A percentile compares a stretch with the other conserved stretches of the same genome.
Conservation (phyloP, 2,888 invertebrate species). For the Drosophila infuscata region DNA sequence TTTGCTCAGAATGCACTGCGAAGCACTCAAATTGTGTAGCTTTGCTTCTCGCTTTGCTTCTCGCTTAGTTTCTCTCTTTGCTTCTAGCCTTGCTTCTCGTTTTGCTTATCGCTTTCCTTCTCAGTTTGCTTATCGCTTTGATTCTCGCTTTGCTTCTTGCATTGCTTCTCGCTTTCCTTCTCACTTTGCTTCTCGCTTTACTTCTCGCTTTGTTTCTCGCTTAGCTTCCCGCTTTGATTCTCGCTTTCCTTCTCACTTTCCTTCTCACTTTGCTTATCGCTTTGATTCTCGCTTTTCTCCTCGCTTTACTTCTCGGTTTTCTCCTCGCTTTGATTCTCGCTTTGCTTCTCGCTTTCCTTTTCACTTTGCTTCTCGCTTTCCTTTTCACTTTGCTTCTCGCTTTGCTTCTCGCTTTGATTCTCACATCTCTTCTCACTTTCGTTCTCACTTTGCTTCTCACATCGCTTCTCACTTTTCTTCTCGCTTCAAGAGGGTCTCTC, state of each 20-base stretch:
- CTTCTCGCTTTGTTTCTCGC: too few species aligned
- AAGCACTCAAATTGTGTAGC: neutral
- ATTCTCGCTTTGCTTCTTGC: too few species aligned
- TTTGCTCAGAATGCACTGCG: neutral
- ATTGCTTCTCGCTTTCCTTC: neutral
- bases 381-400: too few species aligned
- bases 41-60: neutral
- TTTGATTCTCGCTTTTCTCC: too few species aligned
- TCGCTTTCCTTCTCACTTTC: too few species aligned
- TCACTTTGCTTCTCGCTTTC: too few species aligned
- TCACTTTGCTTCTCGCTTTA: neutral
- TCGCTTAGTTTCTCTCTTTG: accelerated
- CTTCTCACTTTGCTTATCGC: too few species aligned
- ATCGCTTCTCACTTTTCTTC: neutral
- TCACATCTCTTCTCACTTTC: too few species aligned
- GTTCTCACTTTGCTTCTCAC: neutral
- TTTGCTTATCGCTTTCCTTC: neutral
- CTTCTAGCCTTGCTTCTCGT: neutral
- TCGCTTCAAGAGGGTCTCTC: neutral
- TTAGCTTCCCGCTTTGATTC: too few species aligned
- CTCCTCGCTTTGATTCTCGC: neutral
- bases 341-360: neutral
- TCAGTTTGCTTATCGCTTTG: neutral
- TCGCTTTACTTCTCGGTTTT: too few species aligned
- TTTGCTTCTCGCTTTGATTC: too few species aligned